Evolutionary conservation across 1,140 invertebrate genomes (phyloP).

Genomic region (Popillia japonica): DNA sequence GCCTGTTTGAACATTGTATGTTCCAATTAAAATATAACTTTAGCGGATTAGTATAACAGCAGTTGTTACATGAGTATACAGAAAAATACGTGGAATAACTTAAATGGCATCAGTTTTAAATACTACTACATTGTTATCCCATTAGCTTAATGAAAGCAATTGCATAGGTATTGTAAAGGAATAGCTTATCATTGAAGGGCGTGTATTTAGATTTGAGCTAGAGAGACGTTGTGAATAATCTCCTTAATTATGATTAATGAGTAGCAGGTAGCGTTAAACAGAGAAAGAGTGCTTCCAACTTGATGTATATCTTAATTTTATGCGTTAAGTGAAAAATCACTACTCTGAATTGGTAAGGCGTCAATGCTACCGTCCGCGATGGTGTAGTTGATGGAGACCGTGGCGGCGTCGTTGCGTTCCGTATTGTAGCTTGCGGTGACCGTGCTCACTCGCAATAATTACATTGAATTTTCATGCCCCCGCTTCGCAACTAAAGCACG

Average conservation of each 20-base stretch:
- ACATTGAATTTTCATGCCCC: constrained; percentile 50
- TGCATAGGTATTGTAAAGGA: not conserved
- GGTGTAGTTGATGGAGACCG: not conserved
- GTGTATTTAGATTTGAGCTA: constrained; percentile 6
- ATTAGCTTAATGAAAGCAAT: constrained; percentile 1
- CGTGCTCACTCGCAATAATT: constrained; percentile 46
- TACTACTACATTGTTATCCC: not conserved
- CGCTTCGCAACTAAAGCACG: constrained; percentile 45
- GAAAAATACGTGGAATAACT: not conserved
- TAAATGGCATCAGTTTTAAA: not conserved
- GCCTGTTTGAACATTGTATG: no score
- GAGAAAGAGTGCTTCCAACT: not conserved
- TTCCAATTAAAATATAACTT: no score
- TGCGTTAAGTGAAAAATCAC: constrained; percentile 24
- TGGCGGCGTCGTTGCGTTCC: not conserved
- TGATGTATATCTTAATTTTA: constrained; percentile 35
- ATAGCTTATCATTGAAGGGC: constrained; percentile 18
- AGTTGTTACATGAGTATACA: no score
- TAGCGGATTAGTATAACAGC: no score
- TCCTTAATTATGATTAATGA: constrained; percentile 24
- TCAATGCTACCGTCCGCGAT: not conserved
- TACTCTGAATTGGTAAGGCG: not conserved
- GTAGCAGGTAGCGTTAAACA: constrained; percentile 1
- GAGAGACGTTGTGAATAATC: not conserved
- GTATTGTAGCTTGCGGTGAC: not conserved